A percentile compares a stretch with the other conserved stretches of the same genome.
Evolutionary conservation across 1,140 invertebrate genomes (phyloP).

Genomic region (Linepithema humile): DNA sequence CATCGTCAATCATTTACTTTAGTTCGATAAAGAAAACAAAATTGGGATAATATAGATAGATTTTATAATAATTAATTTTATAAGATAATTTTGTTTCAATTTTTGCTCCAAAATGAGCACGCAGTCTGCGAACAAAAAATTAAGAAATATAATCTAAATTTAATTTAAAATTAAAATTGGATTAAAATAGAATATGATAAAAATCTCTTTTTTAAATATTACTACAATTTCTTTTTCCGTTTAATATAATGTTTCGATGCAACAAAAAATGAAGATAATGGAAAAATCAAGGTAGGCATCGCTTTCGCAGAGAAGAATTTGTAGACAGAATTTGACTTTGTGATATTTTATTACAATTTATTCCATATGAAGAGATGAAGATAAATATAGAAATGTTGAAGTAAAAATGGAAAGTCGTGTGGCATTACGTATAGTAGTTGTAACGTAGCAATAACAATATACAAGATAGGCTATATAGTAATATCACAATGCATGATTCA

Average conservation of each 20-base stretch:
- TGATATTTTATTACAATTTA: constrained; percentile 83
- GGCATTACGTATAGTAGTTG: constrained; percentile 74
- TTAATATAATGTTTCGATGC: neutral
- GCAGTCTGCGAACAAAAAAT: neutral
- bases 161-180: neutral
- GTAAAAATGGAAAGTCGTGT: constrained; percentile 83
- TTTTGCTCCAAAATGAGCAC: no score
- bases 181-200: neutral
- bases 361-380: constrained; percentile 84
- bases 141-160: neutral
- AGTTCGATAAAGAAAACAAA: no score
- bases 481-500: constrained; percentile 85
- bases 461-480: constrained; percentile 83
- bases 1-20: neutral
- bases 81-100: neutral
- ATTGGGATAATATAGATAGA: neutral
- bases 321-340: constrained; percentile 67
- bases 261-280: neutral
- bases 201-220: neutral
- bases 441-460: constrained; percentile 78
- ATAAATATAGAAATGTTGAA: constrained; percentile 84
- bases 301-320: neutral
- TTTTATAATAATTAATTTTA: neutral
- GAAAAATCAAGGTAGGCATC: neutral
- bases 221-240: neutral